Base-by-base conservation (phyloP, 1,140 invertebrate genomes). In the Latrodectus geometricus region DNA sequence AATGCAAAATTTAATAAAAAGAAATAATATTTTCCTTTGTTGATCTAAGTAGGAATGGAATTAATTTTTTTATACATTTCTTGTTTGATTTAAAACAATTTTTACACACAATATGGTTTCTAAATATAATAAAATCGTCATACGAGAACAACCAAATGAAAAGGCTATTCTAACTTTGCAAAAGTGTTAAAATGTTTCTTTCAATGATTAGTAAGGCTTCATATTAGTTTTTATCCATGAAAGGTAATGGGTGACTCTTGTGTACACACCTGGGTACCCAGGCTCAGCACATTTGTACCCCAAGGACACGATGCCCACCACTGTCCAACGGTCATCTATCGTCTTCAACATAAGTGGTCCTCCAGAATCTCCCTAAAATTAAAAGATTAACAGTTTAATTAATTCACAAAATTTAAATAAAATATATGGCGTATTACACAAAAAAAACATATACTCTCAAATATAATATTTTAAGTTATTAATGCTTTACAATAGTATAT, bases 251-350 rank as follows among this genome's bases (percentile, higher is more conserved):
- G 89, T 77, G 73, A 91, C 86, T 86, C 89, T 66, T n/a, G 90
- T 90, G 82, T 91, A 91, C 15, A 91, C 89, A 12, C 91, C 90
- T n/a, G 90, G 91, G 69, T 86, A 89, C 17, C 89, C 87, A 5
- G 90, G 89, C 35, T 88, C 35, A 20, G 89, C 90, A 80, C 90
- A 97, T 90, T 96, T 96, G 91, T 97, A 97, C 8, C 96, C 96
- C 90, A 97, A 97, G 0, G 96, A 97, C 0, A 97, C 96, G 54
- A 97, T 93, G 0, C 96, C 96, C 17, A 97, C 92, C 4, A 93
- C 20, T 9, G 52, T 75, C 87, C 80, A 84, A 14, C 61, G 74
- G 8, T 79, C 80, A 8, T 79, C 76, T 0, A 84, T 86, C 21
- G 95, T 93, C 74, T 93, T 92, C 88, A 94, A 92, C 95, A 97